phyloP scores from a whole-genome alignment of 2,888 invertebrate species.

The Hypolimnas misippus region DNA sequence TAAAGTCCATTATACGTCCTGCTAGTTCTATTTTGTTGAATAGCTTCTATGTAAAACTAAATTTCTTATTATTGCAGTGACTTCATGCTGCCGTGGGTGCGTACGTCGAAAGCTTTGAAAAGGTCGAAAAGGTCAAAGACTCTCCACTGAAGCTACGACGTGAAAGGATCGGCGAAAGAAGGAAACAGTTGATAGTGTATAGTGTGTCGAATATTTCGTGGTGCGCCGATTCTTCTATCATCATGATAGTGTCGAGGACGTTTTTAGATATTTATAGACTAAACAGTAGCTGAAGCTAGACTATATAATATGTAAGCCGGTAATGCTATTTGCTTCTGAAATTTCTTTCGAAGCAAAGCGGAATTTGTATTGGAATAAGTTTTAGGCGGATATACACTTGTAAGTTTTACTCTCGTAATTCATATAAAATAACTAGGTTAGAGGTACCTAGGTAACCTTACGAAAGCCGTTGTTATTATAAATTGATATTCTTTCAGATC shows the following conservation, averaged over 20 bases:
- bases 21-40: too few species aligned
- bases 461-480: too few species aligned
- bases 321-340: conserved; percentile 1
- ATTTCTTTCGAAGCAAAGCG: background rate
- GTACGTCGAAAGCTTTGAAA: conserved; percentile 68
- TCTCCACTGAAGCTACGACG: conserved; percentile 52
- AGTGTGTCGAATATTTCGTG: background rate
- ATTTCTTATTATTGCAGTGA: conserved; percentile 57
- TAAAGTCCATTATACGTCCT: too few species aligned
- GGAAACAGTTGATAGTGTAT: background rate
- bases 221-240: background rate
- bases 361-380: background rate
- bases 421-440: too few species aligned
- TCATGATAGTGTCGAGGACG: background rate
- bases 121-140: conserved; percentile 73
- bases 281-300: background rate
- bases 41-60: background rate
- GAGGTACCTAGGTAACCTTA: too few species aligned
- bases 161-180: background rate
- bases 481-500: too few species aligned
- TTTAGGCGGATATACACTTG: too few species aligned
- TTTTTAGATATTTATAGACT: background rate
- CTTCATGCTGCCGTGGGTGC: conserved; percentile 73
- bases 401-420: too few species aligned
- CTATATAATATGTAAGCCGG: background rate